Conservation (phyloP, 2,797 vertebrate species). For the Hylomyscus alleni region DNA sequence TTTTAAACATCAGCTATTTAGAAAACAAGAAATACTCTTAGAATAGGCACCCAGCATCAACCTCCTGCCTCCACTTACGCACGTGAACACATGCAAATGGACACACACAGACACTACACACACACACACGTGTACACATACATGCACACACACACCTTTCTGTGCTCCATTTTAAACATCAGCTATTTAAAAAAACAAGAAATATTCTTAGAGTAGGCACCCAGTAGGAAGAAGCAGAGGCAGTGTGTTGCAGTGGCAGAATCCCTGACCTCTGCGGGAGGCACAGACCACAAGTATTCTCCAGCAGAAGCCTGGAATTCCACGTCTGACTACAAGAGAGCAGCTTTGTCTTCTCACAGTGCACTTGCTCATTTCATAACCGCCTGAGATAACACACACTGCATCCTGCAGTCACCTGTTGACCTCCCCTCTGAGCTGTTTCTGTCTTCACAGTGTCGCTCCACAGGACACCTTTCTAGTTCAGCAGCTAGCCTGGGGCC, state of each 20-base stretch:
- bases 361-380: slow-evolving; percentile 15
- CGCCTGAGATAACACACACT: neutral
- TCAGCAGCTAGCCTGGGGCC: neutral
- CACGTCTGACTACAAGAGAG: neutral
- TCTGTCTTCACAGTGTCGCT: neutral
- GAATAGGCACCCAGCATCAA: neutral
- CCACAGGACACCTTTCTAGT: neutral
- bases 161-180: too few species aligned
- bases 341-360: neutral
- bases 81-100: too few species aligned
- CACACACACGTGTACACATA: too few species aligned
- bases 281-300: neutral
- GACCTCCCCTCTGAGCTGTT: neutral
- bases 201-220: neutral
- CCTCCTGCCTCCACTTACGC: too few species aligned
- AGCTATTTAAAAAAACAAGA: too few species aligned
- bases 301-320: slow-evolving; percentile 16
- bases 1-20: neutral
- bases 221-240: slow-evolving; percentile 38
- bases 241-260: neutral
- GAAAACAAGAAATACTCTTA: neutral
- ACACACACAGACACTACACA: too few species aligned
- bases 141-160: too few species aligned
- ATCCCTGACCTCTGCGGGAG: neutral
- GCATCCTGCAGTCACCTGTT: neutral